Base-by-base conservation (phyloP, 2,888 invertebrate genomes). In the Plagodis pulveraria region DNA sequence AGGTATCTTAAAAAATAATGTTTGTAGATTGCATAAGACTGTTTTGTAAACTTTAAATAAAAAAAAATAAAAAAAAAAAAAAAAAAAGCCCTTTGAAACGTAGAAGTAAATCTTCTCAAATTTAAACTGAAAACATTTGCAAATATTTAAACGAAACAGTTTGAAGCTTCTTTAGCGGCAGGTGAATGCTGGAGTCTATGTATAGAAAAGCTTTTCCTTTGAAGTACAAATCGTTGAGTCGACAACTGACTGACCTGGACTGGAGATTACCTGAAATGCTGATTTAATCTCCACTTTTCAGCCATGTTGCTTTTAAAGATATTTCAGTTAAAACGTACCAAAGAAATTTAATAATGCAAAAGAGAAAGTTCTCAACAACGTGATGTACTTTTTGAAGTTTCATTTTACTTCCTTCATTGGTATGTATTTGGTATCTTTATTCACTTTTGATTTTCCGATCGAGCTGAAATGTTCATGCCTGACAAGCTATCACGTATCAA, bases 161-260 rank as follows among this genome's bases (percentile, higher is more conserved):
- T 64, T 53, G 47, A 58, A 40, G 38, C 38, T 6, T 32, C 36
- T 35, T 22, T 48, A 48, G 9, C 36, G 35, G 10, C 63, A 59
- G 53, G 56, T 54, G 56, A 55, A 63, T 66, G 50, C 66, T 60
- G 59, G 71, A 74, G 76, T 71, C 73, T 71, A 72, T 74, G 76
- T 74, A 72, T 66, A 62, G 62, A 68, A 66, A 66, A 74, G 76
- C 58, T 62, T 66, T 43, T 47, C 73, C 76, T 73, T 74, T 70
- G 74, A 70, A 72, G 65, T 41, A 44, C 41, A 55, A 72, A 72
- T 74, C 74, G 58, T 61, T 61, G 65, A 71, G 73, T 79, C 77
- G 83, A 77, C 83, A 79, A 77, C 76, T 77, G 72, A 70, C 81
- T 80, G 80, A 81, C 81, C 81, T 50, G 50, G 2, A n/a, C 38